phyloP scores from a whole-genome alignment of 2,113 vertebrate genomes.

The Hepsetus odoe region DNA sequence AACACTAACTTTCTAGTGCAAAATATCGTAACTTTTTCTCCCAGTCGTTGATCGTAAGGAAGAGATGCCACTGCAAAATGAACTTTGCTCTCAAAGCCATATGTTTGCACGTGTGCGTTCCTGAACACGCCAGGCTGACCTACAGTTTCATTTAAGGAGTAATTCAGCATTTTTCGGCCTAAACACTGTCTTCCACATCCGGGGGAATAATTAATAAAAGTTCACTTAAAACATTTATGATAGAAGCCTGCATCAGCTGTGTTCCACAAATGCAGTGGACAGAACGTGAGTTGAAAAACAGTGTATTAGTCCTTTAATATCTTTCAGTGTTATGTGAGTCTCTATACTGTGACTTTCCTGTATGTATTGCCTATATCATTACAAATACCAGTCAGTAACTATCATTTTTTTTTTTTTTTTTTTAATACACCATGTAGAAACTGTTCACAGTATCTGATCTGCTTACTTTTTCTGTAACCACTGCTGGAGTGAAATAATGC shows the following conservation, averaged over 20 bases:
- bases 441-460: background rate
- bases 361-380: conserved; percentile 28
- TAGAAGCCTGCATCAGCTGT: too few species aligned
- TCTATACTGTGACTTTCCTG: conserved; percentile 17
- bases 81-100: conserved; percentile 44
- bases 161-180: background rate
- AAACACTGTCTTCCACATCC: background rate
- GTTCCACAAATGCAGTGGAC: too few species aligned
- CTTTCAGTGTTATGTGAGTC: conserved; percentile 29
- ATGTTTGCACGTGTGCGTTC: conserved; percentile 24
- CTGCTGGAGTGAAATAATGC: background rate
- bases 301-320: background rate
- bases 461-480: background rate
- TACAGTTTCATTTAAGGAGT: background rate
- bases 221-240: too few species aligned
- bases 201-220: too few species aligned
- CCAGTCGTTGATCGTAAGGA: background rate
- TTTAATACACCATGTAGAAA: conserved; percentile 14
- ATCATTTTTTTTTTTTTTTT: conserved; percentile 3
- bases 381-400: conserved; percentile 32
- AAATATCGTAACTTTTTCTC: conserved; percentile 5
- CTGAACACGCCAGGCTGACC: background rate
- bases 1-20: conserved; percentile 1
- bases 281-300: background rate
- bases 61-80: background rate